phyloP scores from a whole-genome alignment of 2,888 invertebrate genomes.

The Heteromyza rotundicornis region DNA sequence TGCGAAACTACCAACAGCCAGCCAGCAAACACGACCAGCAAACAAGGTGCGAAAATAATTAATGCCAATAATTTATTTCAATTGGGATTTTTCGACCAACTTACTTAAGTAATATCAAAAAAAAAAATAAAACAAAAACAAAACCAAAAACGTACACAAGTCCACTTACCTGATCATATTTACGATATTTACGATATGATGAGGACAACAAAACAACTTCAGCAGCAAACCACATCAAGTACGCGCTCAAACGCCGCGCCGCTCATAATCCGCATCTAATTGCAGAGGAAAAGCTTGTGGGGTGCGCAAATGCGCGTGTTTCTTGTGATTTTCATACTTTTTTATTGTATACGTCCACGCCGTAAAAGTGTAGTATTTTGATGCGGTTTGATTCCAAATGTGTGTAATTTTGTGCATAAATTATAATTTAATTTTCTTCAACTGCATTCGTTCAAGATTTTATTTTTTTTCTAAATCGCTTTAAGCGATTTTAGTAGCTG shows the following conservation, averaged over 20 bases:
- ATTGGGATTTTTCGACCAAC: neutral
- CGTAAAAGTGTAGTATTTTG: too few relatives aligned
- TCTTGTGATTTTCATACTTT: neutral
- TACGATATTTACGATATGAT: neutral
- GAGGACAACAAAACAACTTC: too few relatives aligned
- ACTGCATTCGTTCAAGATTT: neutral
- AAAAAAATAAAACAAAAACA: neutral
- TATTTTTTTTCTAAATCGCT: too few relatives aligned
- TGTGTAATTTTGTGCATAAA: neutral
- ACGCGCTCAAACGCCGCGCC: neutral
- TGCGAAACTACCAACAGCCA: neutral
- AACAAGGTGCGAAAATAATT: constrained; percentile 19
- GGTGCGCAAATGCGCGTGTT: neutral
- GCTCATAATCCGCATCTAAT: neutral
- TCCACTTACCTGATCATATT: neutral
- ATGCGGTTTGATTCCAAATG: neutral
- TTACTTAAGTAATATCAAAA: neutral
- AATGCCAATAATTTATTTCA: constrained; percentile 4
- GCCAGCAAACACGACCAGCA: neutral
- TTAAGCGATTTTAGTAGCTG: constrained; percentile 40
- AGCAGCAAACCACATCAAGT: neutral
- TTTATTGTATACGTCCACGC: neutral
- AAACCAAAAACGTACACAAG: neutral
- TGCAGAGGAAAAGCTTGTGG: neutral
- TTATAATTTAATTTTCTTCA: neutral